Conservation (phyloP, 1,140 invertebrate species). For the Goniozus legneri region DNA sequence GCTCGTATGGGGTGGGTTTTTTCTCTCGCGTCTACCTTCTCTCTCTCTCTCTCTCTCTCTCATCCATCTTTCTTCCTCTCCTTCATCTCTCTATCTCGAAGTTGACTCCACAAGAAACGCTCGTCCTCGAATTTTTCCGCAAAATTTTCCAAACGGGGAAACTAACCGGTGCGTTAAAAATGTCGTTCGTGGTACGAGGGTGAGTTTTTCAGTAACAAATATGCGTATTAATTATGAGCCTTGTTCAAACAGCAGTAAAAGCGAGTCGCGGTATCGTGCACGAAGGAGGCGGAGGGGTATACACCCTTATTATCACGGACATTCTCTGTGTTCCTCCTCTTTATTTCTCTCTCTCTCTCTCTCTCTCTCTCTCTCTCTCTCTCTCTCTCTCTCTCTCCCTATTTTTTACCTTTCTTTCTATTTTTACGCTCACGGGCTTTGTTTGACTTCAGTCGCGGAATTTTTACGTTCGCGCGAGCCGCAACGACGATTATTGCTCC, state of each 20-base stretch:
- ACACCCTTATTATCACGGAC: conserved; percentile 43
- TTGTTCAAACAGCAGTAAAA: conserved; percentile 49
- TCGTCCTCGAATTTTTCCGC: no score
- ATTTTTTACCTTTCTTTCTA: conserved; percentile 21
- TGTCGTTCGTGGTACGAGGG: conserved; percentile 31
- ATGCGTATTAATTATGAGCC: conserved; percentile 51
- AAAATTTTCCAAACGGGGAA: conserved; percentile 16
- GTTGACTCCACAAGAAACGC: conserved; percentile 48
- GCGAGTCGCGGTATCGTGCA: conserved; percentile 14
- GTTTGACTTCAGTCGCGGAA: conserved; percentile 48
- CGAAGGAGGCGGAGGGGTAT: conserved; percentile 21
- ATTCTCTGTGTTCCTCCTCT: conserved; percentile 10
- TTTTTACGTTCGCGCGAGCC: conserved; percentile 43
- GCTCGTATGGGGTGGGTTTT: conserved; percentile 51
- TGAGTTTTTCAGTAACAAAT: conserved; percentile 38
- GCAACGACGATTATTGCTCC: conserved; percentile 44
- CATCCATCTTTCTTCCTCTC: no score
- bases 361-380: conserved; percentile 6
- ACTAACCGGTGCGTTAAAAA: conserved; percentile 33
- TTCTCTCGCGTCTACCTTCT: no score
- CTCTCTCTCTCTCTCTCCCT: conserved; percentile 11
- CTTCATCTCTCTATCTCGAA: conserved; percentile 30
- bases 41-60: no score
- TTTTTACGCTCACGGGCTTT: conserved; percentile 41
- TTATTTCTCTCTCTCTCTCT: conserved; percentile 25